Evolutionary conservation across 2,888 invertebrate species (phyloP).

Genomic region (Oscheius sp.): DNA sequence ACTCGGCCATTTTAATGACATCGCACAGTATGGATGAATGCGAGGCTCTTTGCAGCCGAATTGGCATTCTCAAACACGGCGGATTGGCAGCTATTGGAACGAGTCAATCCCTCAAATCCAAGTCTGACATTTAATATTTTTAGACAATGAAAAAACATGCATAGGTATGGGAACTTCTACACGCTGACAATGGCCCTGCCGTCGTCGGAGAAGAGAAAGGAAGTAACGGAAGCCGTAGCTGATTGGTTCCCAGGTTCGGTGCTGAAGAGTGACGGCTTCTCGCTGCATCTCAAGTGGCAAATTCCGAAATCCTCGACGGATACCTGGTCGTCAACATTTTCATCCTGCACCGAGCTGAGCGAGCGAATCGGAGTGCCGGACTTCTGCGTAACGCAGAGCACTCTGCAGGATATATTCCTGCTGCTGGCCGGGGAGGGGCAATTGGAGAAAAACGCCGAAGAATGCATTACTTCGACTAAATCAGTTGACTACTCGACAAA

Average conservation of each 20-base stretch:
- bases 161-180: conserved; percentile 59
- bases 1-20: conserved; percentile 53
- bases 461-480: no score
- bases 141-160: conserved; percentile 14
- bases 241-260: conserved; percentile 31
- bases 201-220: conserved; percentile 18
- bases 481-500: no score
- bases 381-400: conserved; percentile 3
- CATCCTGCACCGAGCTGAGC: background rate
- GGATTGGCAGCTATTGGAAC: conserved; percentile 55
- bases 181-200: conserved; percentile 46
- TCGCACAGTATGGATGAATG: conserved; percentile 30
- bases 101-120: conserved; percentile 57
- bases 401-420: conserved; percentile 15
- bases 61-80: conserved; percentile 62
- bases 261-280: conserved; percentile 35
- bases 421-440: background rate
- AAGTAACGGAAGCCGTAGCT: background rate
- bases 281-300: conserved; percentile 43
- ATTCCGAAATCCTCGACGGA: conserved; percentile 1
- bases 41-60: conserved; percentile 58
- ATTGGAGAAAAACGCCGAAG: background rate
- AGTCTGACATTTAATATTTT: conserved; percentile 25
- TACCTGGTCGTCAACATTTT: background rate
- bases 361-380: background rate